A percentile compares a stretch with the other conserved stretches of the same genome.
phyloP scores from a whole-genome alignment of 2,113 vertebrate genomes.

The Redunca redunca region DNA sequence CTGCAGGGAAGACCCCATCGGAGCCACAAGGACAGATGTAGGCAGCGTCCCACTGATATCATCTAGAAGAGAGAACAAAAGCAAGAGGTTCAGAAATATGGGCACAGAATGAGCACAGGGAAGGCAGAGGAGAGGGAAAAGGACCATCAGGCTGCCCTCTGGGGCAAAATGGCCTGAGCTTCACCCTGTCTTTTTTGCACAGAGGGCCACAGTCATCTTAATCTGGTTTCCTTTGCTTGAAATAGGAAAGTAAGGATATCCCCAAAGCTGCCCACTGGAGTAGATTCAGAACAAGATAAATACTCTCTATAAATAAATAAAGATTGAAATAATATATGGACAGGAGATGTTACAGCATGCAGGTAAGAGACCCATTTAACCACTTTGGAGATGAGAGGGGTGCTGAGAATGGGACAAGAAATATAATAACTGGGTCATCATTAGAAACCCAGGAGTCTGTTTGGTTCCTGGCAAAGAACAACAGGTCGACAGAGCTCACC shows the following conservation, averaged over 20 bases:
- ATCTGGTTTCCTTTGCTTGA: background rate
- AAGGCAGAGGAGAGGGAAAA: conserved; percentile 26
- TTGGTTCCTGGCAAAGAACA: background rate
- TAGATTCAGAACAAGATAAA: background rate
- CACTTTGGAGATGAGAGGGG: background rate
- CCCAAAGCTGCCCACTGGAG: background rate
- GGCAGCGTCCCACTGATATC: conserved; percentile 96
- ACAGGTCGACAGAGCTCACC: background rate
- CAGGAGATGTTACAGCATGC: background rate
- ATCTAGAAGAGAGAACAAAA: conserved; percentile 88
- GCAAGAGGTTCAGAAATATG: conserved; percentile 67
- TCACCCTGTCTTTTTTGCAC: background rate
- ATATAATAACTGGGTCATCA: background rate
- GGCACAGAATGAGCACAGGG: conserved; percentile 18
- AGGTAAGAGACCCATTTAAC: background rate
- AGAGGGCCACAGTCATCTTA: background rate
- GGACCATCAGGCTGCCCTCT: background rate
- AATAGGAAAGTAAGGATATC: background rate
- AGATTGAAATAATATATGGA: background rate
- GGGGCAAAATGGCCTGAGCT: background rate
- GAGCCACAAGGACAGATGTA: conserved; percentile 91
- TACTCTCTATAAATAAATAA: background rate
- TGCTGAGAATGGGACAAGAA: background rate
- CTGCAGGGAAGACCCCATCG: conserved; percentile 96
- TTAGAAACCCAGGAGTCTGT: background rate